These are phyloP conservation scores for Luperina testacea DNA, from an alignment of 2,888 invertebrate species.

Conservation along the genomic window DNA sequence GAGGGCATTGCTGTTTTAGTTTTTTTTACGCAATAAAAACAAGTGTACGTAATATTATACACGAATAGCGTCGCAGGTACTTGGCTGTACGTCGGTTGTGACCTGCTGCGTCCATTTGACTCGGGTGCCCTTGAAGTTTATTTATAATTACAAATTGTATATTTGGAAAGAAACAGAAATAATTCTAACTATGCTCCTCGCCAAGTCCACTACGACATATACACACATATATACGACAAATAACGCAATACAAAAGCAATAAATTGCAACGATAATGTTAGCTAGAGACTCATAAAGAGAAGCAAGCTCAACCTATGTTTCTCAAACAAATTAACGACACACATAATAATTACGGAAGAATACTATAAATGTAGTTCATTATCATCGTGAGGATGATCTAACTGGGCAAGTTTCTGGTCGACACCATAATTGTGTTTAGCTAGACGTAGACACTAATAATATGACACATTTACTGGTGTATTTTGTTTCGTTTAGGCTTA, in stretches of 20 bases:
- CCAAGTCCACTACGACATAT: constrained; percentile 47
- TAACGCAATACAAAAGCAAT: constrained; percentile 20
- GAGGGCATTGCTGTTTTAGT: constrained; percentile 76
- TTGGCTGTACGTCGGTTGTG: constrained; percentile 48
- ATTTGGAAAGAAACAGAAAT: constrained; percentile 57
- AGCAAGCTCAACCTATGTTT: constrained; percentile 3
- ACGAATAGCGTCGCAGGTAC: constrained; percentile 41
- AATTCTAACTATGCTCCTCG: constrained; percentile 48
- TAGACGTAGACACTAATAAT: neutral
- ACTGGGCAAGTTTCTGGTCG: constrained; percentile 9
- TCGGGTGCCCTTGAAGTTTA: constrained; percentile 66
- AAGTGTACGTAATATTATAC: constrained; percentile 55
- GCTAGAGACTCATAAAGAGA: neutral
- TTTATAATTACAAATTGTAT: constrained; percentile 55
- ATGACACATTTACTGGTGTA: constrained; percentile 10
- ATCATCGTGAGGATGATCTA: constrained; percentile 33
- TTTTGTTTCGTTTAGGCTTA: constrained; percentile 23
- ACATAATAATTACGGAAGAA: constrained; percentile 44
- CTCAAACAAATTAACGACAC: constrained; percentile 20
- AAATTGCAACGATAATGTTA: constrained; percentile 12
- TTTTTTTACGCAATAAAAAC: constrained; percentile 75
- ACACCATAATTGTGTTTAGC: neutral
- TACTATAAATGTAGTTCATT: constrained; percentile 29
- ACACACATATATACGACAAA: constrained; percentile 37
- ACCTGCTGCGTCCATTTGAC: constrained; percentile 66